Evolutionary conservation across 1,140 invertebrate species (phyloP).

Genomic region (Drosophila cardini): DNA sequence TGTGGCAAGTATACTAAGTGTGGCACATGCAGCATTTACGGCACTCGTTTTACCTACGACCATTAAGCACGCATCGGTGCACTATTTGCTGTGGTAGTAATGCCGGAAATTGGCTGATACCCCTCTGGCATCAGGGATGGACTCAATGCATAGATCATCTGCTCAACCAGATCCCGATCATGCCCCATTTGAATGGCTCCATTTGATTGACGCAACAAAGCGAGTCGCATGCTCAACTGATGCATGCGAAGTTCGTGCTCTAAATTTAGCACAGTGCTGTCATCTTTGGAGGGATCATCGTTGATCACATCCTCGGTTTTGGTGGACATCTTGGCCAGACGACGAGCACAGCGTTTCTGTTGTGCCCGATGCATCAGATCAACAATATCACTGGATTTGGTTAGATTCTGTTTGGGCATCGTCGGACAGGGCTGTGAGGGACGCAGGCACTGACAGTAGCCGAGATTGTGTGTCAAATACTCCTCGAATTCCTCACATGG

Average conservation of each 20-base stretch:
- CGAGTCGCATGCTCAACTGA: constrained; percentile 14
- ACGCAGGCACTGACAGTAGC: constrained; percentile 65
- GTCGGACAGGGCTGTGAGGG: constrained; percentile 8
- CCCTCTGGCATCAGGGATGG: constrained; percentile 13
- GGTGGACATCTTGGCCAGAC: constrained; percentile 6
- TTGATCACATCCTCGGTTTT: background rate
- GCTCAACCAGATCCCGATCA: constrained; percentile 8
- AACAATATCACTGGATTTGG: background rate
- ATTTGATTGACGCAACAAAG: constrained; percentile 4
- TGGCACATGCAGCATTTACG: background rate
- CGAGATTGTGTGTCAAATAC: constrained; percentile 61
- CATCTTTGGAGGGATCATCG: background rate
- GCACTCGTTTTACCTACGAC: too few species aligned
- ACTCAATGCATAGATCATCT: constrained; percentile 34
- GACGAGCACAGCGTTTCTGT: constrained; percentile 14
- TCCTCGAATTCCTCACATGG: constrained; percentile 73
- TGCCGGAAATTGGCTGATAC: background rate
- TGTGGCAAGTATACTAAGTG: background rate
- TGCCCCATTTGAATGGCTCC: background rate
- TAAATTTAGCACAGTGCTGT: background rate
- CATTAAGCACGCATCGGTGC: background rate
- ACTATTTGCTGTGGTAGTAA: background rate
- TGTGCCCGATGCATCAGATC: background rate
- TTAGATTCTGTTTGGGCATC: background rate
- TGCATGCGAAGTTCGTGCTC: constrained; percentile 36